phyloP scores from a whole-genome alignment of 2,888 invertebrate species.

The Synanthedon tipuliformis region DNA sequence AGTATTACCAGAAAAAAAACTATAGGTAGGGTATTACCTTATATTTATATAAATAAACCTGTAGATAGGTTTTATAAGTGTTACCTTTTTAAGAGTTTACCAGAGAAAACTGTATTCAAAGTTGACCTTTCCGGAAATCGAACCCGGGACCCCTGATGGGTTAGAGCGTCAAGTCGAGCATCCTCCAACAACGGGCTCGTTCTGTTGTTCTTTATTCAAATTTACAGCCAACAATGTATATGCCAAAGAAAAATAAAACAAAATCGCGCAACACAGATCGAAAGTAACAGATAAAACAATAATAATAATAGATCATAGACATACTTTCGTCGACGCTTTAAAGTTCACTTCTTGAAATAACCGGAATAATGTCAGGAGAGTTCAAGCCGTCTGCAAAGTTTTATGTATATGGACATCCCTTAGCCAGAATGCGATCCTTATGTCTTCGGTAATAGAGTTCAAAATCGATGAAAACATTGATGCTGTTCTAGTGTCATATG shows the following conservation, averaged over 20 bases:
- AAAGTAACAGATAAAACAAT: conserved; percentile 27
- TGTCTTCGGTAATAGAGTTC: background rate
- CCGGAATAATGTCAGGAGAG: conserved; percentile 29
- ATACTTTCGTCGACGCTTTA: conserved; percentile 16
- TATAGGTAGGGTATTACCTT: too few relatives aligned
- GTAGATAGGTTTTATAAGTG: too few relatives aligned
- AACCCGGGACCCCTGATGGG: too few relatives aligned
- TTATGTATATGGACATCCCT: conserved; percentile 1
- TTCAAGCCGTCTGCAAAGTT: conserved; percentile 5
- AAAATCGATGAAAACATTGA: background rate
- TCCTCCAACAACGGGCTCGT: too few relatives aligned
- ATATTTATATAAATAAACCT: too few relatives aligned
- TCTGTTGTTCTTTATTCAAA: background rate
- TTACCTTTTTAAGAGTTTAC: too few relatives aligned
- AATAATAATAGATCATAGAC: conserved; percentile 31
- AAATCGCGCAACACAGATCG: conserved; percentile 18
- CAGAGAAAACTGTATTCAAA: too few relatives aligned
- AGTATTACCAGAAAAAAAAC: too few relatives aligned
- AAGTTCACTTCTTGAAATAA: conserved; percentile 51
- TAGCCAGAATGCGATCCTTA: conserved; percentile 1
- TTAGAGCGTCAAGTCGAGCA: too few relatives aligned
- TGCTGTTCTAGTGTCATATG: background rate
- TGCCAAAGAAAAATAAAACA: background rate
- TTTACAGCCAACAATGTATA: background rate
- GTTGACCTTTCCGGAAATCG: too few relatives aligned